Base-by-base conservation (phyloP, 2,113 vertebrate genomes). In the Mustela lutreola region DNA sequence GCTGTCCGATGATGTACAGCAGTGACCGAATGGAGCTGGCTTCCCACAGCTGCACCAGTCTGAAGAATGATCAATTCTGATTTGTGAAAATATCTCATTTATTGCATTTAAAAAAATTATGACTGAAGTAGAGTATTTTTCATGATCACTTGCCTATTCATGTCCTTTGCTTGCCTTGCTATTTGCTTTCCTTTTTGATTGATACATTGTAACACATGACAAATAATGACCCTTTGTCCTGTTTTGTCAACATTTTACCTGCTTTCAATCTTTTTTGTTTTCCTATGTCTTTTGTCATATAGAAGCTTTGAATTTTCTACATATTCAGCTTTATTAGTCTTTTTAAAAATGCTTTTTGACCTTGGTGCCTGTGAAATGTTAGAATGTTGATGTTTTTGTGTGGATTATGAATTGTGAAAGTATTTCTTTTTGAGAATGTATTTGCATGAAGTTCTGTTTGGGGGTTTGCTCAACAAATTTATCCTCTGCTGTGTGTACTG, bases 331-430 rank as follows among this genome's bases (percentile, higher is more conserved):
- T 67, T 92, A 36, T 86, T 93, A 53, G 39, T 80, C 60, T 94
- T 93, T 84, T 62, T 33, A 58, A 48, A 65, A 62, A 45, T 39
- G 19, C 50, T 84, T 90, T 73, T 76, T 82, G 67, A 70, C 31
- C 78, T 84, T 65, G 48, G 22, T 79, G 36, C 45, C 50, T 95
- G 11, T 65, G 36, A 50, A 53, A 82, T 80, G 5, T 96, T 86
- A 75, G 36, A 80, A 33, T 82, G 33, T 86, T 94, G 81, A 56
- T 79, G 21, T 89, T 82, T 94, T 76, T 93, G 15, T 94, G 78
- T 83, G 28, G 39, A 48, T 56, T 70, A 33, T 91, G 36, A 89
- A 58, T 73, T 93, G n/a, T 75, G 58, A 28, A 67, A 75, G 7
- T 39, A 87, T 24, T 22, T 22, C 60, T 53, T 73, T 70, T 78